Evolutionary conservation across 2,888 invertebrate species (phyloP), one percentile per base, ranked within the genome.

Genomic region (Hirtodrosophila alboralis): DNA sequence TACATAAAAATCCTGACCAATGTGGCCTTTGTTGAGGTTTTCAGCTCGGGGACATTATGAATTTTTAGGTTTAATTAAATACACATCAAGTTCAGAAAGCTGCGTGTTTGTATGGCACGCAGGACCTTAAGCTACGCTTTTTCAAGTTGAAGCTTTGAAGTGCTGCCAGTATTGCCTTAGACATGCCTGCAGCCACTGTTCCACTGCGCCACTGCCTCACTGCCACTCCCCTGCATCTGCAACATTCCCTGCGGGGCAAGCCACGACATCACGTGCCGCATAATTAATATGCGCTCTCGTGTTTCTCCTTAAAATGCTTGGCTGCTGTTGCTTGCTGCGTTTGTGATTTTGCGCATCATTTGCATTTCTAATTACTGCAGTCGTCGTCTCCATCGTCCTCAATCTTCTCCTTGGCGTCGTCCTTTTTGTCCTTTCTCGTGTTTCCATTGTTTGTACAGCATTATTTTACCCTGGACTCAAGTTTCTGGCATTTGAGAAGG

Each of bases 301-400:
- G 61, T 51, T 45, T 13, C 9, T 9, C 1, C 10, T 8, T 18
- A 4, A 28, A 4, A 37, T 30, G 16, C 41, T 47, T 31, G 34
- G 41, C 33, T 44, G 41, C 45, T 40, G 38, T 60, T 54, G 44
- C 43, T 37, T 33, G 45, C 44, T 60, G 56, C 60, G 45, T 44
- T 59, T 63, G 36, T 51, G 59, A 47, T 59, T 64, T 70, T 51
- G 64, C 61, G 69, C 63, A 59, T 59, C 57, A 77, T 76, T 76
- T 76, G 77, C 78, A 76, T 76, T 76, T 77, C 67, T 74, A 77
- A 76, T 77, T 74, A 77, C 64, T 77, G 53, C 77, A 70, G 37
- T 54, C 23, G 40, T 34, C 52, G 34, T 23, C 33, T 37, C 27
- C 40, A 23, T 40, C 51, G n/a, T n/a, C n/a, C n/a, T n/a, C n/a